Evolutionary conservation across 2,113 vertebrate species (phyloP).

Genomic region (Catharus bicknelli): DNA sequence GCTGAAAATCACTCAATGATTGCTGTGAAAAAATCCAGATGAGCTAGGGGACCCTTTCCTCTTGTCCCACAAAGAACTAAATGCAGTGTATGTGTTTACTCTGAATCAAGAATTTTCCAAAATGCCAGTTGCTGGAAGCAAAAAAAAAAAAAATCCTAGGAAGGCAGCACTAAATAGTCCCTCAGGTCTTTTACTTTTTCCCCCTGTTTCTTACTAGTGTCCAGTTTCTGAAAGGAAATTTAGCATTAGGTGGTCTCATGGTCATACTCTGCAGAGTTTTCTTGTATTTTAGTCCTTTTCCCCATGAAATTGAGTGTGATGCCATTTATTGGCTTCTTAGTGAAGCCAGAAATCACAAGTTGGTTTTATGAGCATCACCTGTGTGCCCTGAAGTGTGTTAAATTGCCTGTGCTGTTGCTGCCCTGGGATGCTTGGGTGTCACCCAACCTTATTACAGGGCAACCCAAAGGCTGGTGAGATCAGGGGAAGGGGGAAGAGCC

Average conservation of each 20-base stretch:
- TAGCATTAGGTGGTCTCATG: rapidly evolving
- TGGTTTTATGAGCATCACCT: background rate
- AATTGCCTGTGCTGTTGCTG: background rate
- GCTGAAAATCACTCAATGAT: background rate
- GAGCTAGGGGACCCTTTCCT: background rate
- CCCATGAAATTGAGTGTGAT: background rate
- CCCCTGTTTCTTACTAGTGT: background rate
- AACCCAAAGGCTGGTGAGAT: background rate
- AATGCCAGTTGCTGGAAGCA: background rate
- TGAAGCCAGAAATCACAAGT: background rate
- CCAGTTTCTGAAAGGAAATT: background rate
- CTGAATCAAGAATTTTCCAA: background rate
- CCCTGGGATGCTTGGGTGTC: background rate
- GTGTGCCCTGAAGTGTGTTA: background rate
- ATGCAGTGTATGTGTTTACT: background rate
- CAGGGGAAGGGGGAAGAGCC: background rate
- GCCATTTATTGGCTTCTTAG: background rate
- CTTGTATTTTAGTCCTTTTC: background rate
- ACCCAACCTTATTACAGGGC: rapidly evolving
- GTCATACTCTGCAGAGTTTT: background rate
- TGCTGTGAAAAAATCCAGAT: background rate
- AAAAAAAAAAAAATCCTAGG: too few species aligned
- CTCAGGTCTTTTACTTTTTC: background rate
- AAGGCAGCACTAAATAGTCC: background rate
- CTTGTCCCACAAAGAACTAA: background rate